Base-by-base conservation (phyloP, 2,113 vertebrate species). In the Zosterops japonicus region DNA sequence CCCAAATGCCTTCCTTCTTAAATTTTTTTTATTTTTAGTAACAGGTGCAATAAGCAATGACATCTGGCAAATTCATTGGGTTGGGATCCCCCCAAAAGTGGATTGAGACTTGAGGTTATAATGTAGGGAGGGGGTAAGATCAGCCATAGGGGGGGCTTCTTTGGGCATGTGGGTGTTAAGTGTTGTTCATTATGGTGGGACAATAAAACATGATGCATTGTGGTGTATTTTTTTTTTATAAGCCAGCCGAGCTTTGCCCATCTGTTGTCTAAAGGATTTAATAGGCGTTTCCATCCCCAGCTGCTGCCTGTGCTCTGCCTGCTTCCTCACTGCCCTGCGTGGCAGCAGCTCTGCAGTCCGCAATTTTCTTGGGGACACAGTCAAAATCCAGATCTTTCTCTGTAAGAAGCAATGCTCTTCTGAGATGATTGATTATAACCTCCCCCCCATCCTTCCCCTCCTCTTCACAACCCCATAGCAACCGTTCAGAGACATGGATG, bases 251-350 rank as follows among this genome's bases (percentile, higher is more conserved):
- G 96, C 96, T 96, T 97, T 97, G 94, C 97, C 98, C 98, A 98
- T 99, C 98, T 99, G 98, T 97, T 98, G 96, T 98, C 98, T 98
- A 97, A 98, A 98, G 97, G 96, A 97, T 98, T 97, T 97, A 98
- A 98, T 97, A 98, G 97, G 97, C 96, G 93, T 98, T 96, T 97
- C 97, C 97, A 98, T 96, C 95, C 95, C 97, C 98, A 98, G 96
- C 97, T 97, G 97, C 97, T 97, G 98, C 97, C 97, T 98, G 91
- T 95, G 97, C 97, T 98, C 98, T 97, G 98, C 89, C 95, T 95
- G 97, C 95, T 97, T 97, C 91, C 95, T 97, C 65, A 31, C 92
- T 95, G 98, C 97, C 94, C 97, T 97, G 96, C 89, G 67, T 96
- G 95, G 96, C 95, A 96, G 93, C 95, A 96, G 92, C 97, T 97